Evolutionary conservation across 2,113 vertebrate genomes (phyloP), one percentile per base, ranked within the genome.

Genomic region (Petrocephalus zakoni): DNA sequence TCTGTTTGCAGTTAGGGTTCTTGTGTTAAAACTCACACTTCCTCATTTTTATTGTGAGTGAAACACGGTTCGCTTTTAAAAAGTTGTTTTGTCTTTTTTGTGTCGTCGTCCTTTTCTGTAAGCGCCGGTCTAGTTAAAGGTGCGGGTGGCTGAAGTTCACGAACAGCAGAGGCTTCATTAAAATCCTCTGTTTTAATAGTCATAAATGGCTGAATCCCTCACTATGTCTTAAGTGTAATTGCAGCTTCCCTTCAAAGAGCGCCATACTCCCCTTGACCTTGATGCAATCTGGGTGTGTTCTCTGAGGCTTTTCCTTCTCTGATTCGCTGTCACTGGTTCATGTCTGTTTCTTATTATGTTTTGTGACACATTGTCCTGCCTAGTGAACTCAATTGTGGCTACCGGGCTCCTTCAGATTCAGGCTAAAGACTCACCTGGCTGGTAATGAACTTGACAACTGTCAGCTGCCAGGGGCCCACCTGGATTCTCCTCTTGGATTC

Each of bases 351-450:
- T 22, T n/a, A 11, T 25, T n/a, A 22, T 85, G 6, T 42, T 42
- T 78, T 19, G 2, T 84, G 21, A 52, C 5, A 2, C 19, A n/a
- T 52, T 22, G 15, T 51, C 22, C 42, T 49, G 22, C 37, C 22
- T n/a, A 42, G 8, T 51, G 21, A 25, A 25, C 49, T 47, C 46
- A 6, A 21, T 61, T 25, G 90, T 21, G 85, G 47, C 49, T 88
- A 89, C 88, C 34, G 68, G 72, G 42, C 89, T 83, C 85, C 58
- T 56, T 64, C 51, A 88, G 90, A 86, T 89, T 64, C 82, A 89
- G 86, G 88, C 92, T 89, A 86, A 93, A 89, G 91, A 91, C 90
- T 94, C 93, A 93, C 94, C 93, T 93, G 87, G 89, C 89, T 90
- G 90, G 91, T 93, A 93, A 95, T 95, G 92, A 94, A 87, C 51